Percentiles rank a stretch among this genome's conserved stretches.
Conservation (phyloP, 1,140 invertebrate genomes). For the Chionoecetes opilio region DNA sequence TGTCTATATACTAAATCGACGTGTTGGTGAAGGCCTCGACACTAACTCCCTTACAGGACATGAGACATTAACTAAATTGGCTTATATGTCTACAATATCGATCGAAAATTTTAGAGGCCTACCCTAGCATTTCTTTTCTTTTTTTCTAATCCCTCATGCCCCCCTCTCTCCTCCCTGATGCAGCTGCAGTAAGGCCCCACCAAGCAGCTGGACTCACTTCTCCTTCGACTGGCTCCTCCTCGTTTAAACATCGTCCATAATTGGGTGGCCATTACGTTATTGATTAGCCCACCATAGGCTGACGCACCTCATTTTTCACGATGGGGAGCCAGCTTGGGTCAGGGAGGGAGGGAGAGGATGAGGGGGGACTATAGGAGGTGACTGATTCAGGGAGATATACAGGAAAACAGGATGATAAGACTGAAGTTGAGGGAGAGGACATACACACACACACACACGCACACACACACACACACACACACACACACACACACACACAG, state of each 20-base stretch:
- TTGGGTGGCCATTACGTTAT: constrained; percentile 66
- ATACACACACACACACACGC: background rate
- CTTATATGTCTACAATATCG: too few species aligned
- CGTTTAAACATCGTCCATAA: constrained; percentile 49
- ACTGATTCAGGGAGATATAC: background rate
- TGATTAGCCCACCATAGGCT: constrained; percentile 69
- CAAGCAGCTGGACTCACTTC: background rate
- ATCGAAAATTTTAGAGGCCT: too few species aligned
- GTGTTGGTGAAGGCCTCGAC: too few species aligned
- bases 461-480: background rate
- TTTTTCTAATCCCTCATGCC: too few species aligned
- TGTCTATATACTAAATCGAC: background rate
- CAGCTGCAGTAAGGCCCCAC: background rate
- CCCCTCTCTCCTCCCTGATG: background rate
- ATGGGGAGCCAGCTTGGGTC: background rate
- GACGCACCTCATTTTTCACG: constrained; percentile 67
- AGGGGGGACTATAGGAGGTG: background rate
- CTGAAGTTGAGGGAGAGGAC: background rate
- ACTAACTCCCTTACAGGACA: too few species aligned
- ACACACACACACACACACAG: constrained; percentile 19
- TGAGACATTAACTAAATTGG: too few species aligned
- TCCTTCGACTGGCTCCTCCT: background rate
- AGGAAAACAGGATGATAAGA: background rate
- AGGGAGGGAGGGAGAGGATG: background rate
- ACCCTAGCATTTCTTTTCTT: too few species aligned